Evolutionary conservation across 2,113 vertebrate genomes (phyloP).

Genomic region (Corythornis vintsioides): DNA sequence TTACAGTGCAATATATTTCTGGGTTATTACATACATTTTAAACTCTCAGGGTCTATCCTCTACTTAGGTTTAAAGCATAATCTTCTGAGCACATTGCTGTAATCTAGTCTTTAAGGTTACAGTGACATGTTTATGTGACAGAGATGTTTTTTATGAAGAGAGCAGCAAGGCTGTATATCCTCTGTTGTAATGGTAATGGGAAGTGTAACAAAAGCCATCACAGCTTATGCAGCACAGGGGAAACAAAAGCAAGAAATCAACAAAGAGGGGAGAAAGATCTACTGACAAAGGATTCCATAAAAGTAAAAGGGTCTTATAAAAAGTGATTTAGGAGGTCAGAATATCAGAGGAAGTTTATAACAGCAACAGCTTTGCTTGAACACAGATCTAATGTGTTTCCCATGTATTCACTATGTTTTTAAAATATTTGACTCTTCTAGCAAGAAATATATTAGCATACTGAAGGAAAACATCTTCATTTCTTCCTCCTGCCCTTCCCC

Average conservation of each 20-base stretch:
- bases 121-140: background rate
- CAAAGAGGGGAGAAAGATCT: background rate
- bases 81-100: background rate
- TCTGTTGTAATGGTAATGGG: background rate
- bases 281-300: background rate
- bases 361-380: background rate
- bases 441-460: background rate
- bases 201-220: background rate
- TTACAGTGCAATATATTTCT: background rate
- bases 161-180: constrained; percentile 7
- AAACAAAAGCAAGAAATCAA: background rate
- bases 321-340: background rate
- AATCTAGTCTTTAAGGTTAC: background rate
- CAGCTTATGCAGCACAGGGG: background rate
- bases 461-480: background rate
- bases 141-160: background rate
- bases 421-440: background rate
- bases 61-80: background rate
- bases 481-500: background rate
- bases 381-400: background rate
- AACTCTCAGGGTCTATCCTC: background rate
- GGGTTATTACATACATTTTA: background rate
- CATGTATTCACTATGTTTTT: background rate
- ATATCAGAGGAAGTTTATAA: background rate
- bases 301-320: background rate